A percentile compares a stretch with the other conserved stretches of the same genome.
Evolutionary conservation across 2,888 invertebrate genomes (phyloP).

Genomic region (Eupithecia tripunctaria): DNA sequence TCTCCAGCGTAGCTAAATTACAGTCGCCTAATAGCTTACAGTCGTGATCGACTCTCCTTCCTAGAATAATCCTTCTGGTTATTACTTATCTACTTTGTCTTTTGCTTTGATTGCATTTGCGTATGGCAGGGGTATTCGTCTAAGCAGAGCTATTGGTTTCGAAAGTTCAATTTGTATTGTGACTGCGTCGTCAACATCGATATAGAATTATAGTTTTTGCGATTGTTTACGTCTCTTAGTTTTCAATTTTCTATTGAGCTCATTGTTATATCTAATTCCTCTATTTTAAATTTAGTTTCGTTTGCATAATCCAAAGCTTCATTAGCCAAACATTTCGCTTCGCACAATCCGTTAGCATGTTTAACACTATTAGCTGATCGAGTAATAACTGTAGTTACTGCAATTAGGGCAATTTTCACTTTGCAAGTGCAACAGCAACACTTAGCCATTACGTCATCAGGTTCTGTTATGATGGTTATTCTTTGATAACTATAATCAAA

Average conservation of each 20-base stretch:
- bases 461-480: conserved; percentile 3
- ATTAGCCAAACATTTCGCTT: conserved; percentile 21
- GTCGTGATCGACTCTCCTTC: conserved; percentile 64
- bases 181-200: background rate
- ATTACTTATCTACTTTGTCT: conserved; percentile 4
- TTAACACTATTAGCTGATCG: conserved; percentile 18
- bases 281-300: background rate
- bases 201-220: background rate
- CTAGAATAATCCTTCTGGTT: conserved; percentile 32
- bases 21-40: conserved; percentile 55
- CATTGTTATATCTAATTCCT: background rate
- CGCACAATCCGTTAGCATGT: conserved; percentile 41
- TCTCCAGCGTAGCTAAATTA: conserved; percentile 62
- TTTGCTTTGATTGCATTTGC: conserved; percentile 35
- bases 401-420: conserved; percentile 48
- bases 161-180: background rate
- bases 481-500: background rate
- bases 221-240: background rate
- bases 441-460: conserved; percentile 8
- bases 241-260: background rate
- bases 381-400: conserved; percentile 36
- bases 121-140: too few species aligned
- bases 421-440: conserved; percentile 29
- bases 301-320: conserved; percentile 16
- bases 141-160: background rate